Evolutionary conservation across 1,140 invertebrate species (phyloP).

Genomic region (Neodiprion virginianus): DNA sequence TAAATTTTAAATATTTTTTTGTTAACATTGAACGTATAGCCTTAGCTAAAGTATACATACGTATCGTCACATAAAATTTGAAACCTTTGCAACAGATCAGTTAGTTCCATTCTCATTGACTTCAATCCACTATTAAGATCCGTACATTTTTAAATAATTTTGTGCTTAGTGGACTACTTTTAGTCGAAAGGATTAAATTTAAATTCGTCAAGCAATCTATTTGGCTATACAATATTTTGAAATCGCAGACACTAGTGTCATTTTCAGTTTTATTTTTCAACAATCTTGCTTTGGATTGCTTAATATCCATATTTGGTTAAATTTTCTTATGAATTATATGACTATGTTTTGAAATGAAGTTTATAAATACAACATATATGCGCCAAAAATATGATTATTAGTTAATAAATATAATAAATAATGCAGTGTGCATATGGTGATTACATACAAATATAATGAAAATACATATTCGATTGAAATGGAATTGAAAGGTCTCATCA

Average conservation of each 20-base stretch:
- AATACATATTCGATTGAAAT: not conserved
- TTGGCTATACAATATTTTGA: not conserved
- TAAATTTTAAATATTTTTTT: not conserved
- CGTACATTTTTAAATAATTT: not conserved
- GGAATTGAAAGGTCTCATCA: not conserved
- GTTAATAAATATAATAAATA: constrained; percentile 2
- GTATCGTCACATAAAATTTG: not conserved
- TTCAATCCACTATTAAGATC: not conserved
- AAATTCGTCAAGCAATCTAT: not conserved
- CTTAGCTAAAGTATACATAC: not conserved
- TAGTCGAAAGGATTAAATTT: not conserved
- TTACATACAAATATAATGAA: not conserved
- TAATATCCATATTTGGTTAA: no score
- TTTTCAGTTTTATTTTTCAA: no score
- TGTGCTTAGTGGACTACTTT: not conserved
- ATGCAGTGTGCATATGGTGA: not conserved
- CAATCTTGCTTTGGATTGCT: no score
- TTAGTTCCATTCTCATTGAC: not conserved
- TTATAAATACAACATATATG: not conserved
- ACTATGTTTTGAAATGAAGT: not conserved
- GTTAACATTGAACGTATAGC: not conserved
- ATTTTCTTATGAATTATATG: not conserved
- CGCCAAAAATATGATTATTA: not conserved
- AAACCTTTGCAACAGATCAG: not conserved
- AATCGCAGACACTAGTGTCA: no score